Base-by-base conservation (phyloP, 2,797 vertebrate species). In the Danio tinwini region DNA sequence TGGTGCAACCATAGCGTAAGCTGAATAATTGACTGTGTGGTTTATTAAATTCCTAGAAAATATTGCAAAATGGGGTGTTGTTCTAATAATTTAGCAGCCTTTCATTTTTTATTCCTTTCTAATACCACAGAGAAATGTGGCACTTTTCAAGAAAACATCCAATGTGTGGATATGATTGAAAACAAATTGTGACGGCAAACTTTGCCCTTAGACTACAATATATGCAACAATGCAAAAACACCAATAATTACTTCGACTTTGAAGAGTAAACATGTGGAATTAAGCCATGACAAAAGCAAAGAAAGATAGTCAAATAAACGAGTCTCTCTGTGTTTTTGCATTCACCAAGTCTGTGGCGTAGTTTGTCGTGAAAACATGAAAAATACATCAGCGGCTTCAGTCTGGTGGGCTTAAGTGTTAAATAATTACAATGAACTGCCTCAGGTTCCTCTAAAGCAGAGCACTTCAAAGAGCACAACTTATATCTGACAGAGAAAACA, bases 341-440 rank as follows among this genome's bases (percentile, higher is more conserved):
- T 65, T 42, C 50, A 13, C 59, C 5, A 44, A 49, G 53, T 73
- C 13, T 21, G 61, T 3, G 14, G 68, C 37, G 58, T 59, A 80
- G 69, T 80, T 83, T 82, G 76, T 80, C 16, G 29, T 64, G 63
- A 75, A 85, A 84, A 74, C 50, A 84, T 86, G 74, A 82, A 82
- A 80, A 84, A 80, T 74, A 65, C 80, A 68, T 83, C 50, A 55
- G 29, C 70, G 72, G 62, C 81, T 80, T 14, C 45, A 58, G 77
- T 64, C n/a, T 68, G 52, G 47, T 71, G 76, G 83, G 70, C 39
- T 50, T 72, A 82, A 39, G 82, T 82, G 78, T 78, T 82, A 84
- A 84, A 82, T 86, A 86, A 82, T 82, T 86, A 78, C 81, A 65
- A 76, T 58, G 19, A 63, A 81, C 16, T 44, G 77, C 85, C 81